Conservation (phyloP, 1,140 invertebrate genomes). For the Caenorhabditis inopinata region DNA sequence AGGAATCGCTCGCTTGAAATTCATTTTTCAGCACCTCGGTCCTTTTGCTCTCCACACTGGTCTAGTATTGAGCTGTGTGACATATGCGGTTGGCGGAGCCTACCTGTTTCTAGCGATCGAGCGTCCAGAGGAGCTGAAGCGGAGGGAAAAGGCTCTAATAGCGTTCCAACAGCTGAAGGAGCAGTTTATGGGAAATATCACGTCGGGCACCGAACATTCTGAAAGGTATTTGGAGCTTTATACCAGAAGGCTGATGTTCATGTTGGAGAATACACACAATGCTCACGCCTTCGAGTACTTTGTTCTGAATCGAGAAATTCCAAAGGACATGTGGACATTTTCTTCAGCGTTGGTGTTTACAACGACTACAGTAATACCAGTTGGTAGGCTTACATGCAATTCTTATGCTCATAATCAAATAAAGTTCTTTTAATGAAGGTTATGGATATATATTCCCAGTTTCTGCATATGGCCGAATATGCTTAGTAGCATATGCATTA, state of each 20-base stretch:
- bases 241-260: neutral
- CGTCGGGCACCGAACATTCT: too few species aligned
- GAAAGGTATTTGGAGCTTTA: neutral
- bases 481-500: constrained; percentile 40
- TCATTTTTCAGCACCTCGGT: neutral
- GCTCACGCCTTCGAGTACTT: constrained; percentile 35
- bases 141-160: neutral
- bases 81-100: constrained; percentile 32
- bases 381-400: constrained; percentile 1
- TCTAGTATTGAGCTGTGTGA: constrained; percentile 29
- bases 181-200: neutral
- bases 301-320: neutral
- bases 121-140: constrained; percentile 31
- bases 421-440: constrained; percentile 19
- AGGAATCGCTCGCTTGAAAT: neutral
- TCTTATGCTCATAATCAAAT: too few species aligned
- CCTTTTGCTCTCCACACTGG: constrained; percentile 26
- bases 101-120: constrained; percentile 36
- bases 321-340: constrained; percentile 43
- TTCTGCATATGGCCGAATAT: constrained; percentile 26
- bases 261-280: constrained; percentile 10
- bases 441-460: constrained; percentile 42
- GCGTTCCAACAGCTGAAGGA: constrained; percentile 15
- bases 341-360: constrained; percentile 42
- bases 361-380: constrained; percentile 45